These are phyloP conservation scores for Alligator mississippiensis DNA, from an alignment of 2,113 vertebrate genomes.

Conservation along the genomic window DNA sequence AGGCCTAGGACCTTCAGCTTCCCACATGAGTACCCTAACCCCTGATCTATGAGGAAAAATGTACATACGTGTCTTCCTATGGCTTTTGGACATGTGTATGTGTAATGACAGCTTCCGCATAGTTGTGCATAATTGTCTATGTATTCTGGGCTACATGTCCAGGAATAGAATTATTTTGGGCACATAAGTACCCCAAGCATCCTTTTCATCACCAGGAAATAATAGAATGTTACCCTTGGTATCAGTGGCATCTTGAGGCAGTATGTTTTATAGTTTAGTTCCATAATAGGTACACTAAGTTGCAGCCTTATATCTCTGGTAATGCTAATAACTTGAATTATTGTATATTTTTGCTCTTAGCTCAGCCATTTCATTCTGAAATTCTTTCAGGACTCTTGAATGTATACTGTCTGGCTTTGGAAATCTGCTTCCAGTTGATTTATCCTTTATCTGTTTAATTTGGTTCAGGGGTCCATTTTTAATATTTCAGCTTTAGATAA, in stretches of 20 bases:
- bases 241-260: not conserved
- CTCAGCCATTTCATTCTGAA: not conserved
- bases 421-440: constrained; percentile 1
- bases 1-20: too few relatives aligned
- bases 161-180: too few relatives aligned
- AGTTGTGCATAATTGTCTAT: too few relatives aligned
- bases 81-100: too few relatives aligned
- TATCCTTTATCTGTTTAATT: not conserved
- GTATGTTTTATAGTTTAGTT: not conserved
- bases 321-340: not conserved
- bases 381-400: not conserved
- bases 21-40: too few relatives aligned
- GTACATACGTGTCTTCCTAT: too few relatives aligned
- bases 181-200: too few relatives aligned
- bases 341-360: not conserved
- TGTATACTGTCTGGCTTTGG: not conserved
- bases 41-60: too few relatives aligned
- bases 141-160: too few relatives aligned
- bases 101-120: too few relatives aligned
- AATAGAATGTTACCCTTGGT: too few relatives aligned
- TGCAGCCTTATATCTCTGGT: not conserved
- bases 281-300: not conserved
- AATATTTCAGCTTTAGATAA: not conserved
- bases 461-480: not conserved
- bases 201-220: too few relatives aligned